Evolutionary conservation across 1,140 invertebrate genomes (phyloP), one percentile per base, ranked within the genome.

Genomic region (Microvelia longipes): DNA sequence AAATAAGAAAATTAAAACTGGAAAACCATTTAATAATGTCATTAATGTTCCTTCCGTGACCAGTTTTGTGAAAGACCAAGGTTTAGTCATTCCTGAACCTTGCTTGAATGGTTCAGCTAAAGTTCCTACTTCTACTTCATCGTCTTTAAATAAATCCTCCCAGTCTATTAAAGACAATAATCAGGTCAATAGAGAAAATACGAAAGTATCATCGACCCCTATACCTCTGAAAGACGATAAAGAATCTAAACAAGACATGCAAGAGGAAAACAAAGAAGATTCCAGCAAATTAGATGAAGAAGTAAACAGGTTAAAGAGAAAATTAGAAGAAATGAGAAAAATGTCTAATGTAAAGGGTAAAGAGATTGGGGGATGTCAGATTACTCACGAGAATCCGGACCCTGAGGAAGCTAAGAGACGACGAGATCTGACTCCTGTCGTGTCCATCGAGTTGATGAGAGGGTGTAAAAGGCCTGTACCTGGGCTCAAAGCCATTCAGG

Each of bases 391-490:
- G 28, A 72, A 72, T 30, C 71, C 71, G 0, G 65, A 35, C 26
- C 72, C 71, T 19, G 69, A 69, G 2, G 74, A 73, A 24, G 71
- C 71, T 5, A 75, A 76, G 35, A 73, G 72, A 29, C 71, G 73
- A 28, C 69, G 74, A 68, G 67, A 75, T 14, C 72, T 75, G 0
- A 73, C 73, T 28, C 75, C 75, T 0, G 75, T 75, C 30, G 75
- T 76, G 14, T 75, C 75, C 2, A 76, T 76, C 19, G 73, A 76
- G 62, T 60, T 76, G 26, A 74, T 75, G 71, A 69, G 70, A 28
- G 71, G 63, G 0, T 68, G 64, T 0, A 71, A 71, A 27, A 60
- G 71, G 15, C 71, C 71, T 0, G 68, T 72, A 2, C 71, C 71
- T 27, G 71, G 68, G 25, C 66, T 72, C 24, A 72, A 72, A 28